Percentiles rank a stretch among this genome's conserved stretches.
These are phyloP conservation scores for Unio delphinus DNA, from an alignment of 2,888 invertebrate genomes.

Conservation along the genomic window DNA sequence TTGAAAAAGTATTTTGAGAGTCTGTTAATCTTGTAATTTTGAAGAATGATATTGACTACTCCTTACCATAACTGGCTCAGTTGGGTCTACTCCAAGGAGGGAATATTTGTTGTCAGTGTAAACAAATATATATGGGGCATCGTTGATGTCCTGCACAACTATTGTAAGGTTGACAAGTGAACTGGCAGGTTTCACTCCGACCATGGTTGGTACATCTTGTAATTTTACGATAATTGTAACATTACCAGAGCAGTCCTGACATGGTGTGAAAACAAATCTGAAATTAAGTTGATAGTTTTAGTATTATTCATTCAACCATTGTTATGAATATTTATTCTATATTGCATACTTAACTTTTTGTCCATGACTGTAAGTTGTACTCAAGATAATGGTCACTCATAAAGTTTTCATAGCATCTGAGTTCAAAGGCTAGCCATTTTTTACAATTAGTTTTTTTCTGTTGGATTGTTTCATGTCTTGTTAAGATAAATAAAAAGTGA, in stretches of 20 bases:
- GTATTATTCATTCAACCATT: background rate
- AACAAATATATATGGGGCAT: slow-evolving; percentile 32
- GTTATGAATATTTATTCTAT: too few species aligned
- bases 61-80: slow-evolving; percentile 33
- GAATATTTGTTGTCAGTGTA: slow-evolving; percentile 18
- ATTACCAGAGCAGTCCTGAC: slow-evolving; percentile 32
- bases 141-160: slow-evolving; percentile 24
- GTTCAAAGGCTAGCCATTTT: too few species aligned
- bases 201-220: slow-evolving; percentile 27
- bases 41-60: background rate
- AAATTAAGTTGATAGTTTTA: background rate
- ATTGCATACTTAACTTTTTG: too few species aligned
- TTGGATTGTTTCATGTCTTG: too few species aligned
- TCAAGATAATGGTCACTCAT: too few species aligned
- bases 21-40: background rate
- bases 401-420: too few species aligned
- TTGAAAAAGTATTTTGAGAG: background rate
- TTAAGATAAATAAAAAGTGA: too few species aligned
- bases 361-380: too few species aligned
- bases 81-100: slow-evolving; percentile 20
- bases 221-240: slow-evolving; percentile 21
- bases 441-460: too few species aligned
- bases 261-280: slow-evolving; percentile 36
- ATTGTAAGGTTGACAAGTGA: slow-evolving; percentile 21
- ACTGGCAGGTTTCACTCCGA: slow-evolving; percentile 26